Base-by-base conservation (phyloP, 2,113 vertebrate genomes). In the Catharus fuscescens region DNA sequence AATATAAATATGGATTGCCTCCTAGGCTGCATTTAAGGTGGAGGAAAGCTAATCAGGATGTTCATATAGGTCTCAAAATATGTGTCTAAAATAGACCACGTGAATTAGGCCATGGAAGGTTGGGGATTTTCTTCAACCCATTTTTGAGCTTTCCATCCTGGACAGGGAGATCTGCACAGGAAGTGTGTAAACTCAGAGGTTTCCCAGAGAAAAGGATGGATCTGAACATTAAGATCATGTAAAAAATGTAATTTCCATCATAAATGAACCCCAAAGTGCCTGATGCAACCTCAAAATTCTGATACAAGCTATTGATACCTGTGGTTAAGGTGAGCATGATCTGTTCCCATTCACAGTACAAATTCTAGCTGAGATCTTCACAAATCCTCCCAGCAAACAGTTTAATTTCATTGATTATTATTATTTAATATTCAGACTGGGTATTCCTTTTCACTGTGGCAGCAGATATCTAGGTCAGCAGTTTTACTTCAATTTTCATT, bases 241-340 rank as follows among this genome's bases (percentile, higher is more conserved):
- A 2, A 59, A 56, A 48, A 62, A 23, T 5, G 3, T 18, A 0
- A 20, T 73, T 89, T 74, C 7, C 3, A 7, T 32, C 11, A 60
- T 18, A 36, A 82, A 50, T 0, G 0, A 88, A 6, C 11, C 38
- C 25, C 4, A 24, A 70, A 73, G 3, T 38, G 3, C n/a, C 34
- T 34, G 29, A 56, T 40, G 9, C 12, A n/a, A n/a, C 14, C 18
- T 14, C 48, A 31, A 57, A 53, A 61, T 73, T 62, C 60, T 38
- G 17, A 20, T 4, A 38, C 4, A 47, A 53, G 1, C 7, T 31
- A 1, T 12, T 18, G 25, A 24, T n/a, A 31, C 1, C 15, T 64
- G 26, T 31, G 52, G 10, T 21, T 71, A 53, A 78, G 18, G 14
- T 28, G 19, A 67, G 5, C 16, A 60, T 9, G 17, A 6, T 4